Evolutionary conservation across 1,140 invertebrate genomes (phyloP), one percentile per base, ranked within the genome.

Genomic region (Elymnias hypermnestra): DNA sequence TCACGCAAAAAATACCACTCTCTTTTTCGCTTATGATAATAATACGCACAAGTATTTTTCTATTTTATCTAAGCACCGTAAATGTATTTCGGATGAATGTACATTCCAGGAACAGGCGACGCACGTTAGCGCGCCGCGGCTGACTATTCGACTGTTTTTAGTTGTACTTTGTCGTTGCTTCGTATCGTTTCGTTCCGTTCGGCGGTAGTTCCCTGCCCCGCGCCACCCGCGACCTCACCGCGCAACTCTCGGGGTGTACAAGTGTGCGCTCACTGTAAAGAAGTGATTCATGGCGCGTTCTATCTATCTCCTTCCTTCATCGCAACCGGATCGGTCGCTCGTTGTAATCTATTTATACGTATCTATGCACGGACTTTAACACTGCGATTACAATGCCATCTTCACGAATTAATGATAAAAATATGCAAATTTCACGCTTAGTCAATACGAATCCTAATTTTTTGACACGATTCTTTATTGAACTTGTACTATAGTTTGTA

Each of bases 281-380:
- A 81, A 84, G 78, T 84, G 81, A 84, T 85, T 85, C 82, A 85
- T 82, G 78, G 79, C 72, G 82, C 76, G 74, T 79, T 83, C 71
- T 83, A 83, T 83, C 82, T 83, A 78, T 85, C 82, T 85, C 82
- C 69, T 79, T 85, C 78, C 74, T 83, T 78, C 78, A 63, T 70
- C 77, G 72, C 76, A 83, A 83, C 78, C 82, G 81, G 81, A 84
- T 83, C 81, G 81, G 74, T 81, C 72, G 76, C 78, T 75, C 78
- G 78, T 73, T 66, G 73, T 84, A 83, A 81, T 82, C 78, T 84
- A 83, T 84, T 83, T 81, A 78, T 81, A 75, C 58, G 58, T 77
- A 78, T 76, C 68, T 82, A 74, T 77, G 71, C 68, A 73, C 73
- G 73, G 75, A 81, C 76, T 83, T 79, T 81, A 83, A 83, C 72